These are phyloP conservation scores for Scaptodrosophila lebanonensis DNA, from an alignment of 1,140 invertebrate species.

Conservation along the genomic window DNA sequence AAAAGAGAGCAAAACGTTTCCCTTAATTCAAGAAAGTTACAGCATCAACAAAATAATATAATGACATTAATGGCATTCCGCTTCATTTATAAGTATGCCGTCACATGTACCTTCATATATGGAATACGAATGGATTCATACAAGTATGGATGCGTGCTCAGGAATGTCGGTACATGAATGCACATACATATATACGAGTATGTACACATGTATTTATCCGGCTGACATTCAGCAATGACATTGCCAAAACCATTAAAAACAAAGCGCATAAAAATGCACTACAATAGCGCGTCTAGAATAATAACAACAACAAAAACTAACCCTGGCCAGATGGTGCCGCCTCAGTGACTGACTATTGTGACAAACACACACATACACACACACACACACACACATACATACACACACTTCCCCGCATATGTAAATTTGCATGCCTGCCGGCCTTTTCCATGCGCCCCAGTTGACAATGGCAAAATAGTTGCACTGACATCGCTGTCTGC, in stretches of 20 bases:
- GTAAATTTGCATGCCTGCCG: conserved; percentile 20
- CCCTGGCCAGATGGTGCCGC: conserved; percentile 32
- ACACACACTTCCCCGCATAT: neutral
- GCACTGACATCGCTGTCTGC: conserved; percentile 17
- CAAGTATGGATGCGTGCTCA: too few species aligned
- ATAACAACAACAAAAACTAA: conserved; percentile 20
- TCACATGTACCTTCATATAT: too few species aligned
- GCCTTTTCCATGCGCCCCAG: conserved; percentile 38
- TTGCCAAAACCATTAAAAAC: conserved; percentile 53
- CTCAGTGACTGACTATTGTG: conserved; percentile 38
- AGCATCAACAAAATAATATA: too few species aligned
- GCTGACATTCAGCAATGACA: conserved; percentile 11
- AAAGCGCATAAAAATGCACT: conserved; percentile 47
- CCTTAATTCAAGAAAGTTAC: too few species aligned
- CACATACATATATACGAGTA: neutral
- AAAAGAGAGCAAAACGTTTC: too few species aligned
- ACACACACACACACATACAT: neutral
- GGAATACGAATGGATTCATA: too few species aligned
- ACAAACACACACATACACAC: conserved; percentile 6
- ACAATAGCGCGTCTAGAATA: too few species aligned
- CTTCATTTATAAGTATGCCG: too few species aligned
- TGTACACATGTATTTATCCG: conserved; percentile 4
- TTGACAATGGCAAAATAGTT: conserved; percentile 29
- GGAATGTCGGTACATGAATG: too few species aligned
- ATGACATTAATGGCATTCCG: too few species aligned